These are phyloP conservation scores for Cordilura impudica DNA, from an alignment of 2,888 invertebrate species.

Conservation along the genomic window DNA sequence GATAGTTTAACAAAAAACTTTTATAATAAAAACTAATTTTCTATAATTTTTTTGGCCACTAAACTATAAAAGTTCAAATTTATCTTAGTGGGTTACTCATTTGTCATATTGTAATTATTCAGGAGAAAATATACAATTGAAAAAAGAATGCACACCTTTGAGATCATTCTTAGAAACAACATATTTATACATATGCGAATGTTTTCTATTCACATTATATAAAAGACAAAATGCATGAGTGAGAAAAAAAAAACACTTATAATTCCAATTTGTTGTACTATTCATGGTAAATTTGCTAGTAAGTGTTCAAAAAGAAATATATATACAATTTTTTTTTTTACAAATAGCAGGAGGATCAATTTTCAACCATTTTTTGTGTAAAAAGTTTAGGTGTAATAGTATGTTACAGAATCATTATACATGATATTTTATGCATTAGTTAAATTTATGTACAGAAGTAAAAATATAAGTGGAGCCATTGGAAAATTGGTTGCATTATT, in stretches of 20 bases:
- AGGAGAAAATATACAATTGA: too few species aligned
- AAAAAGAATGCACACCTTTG: not conserved
- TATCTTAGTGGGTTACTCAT: too few species aligned
- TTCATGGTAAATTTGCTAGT: constrained; percentile 67
- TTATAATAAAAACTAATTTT: too few species aligned
- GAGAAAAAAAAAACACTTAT: constrained; percentile 62
- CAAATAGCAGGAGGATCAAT: not conserved
- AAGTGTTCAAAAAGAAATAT: constrained; percentile 22
- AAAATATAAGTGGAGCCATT: too few species aligned
- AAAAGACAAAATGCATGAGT: not conserved
- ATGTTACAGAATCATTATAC: not conserved
- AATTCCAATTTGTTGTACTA: constrained; percentile 68
- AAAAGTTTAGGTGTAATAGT: constrained; percentile 2
- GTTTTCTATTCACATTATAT: not conserved
- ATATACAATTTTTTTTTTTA: too few species aligned
- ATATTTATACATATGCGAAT: constrained; percentile 16
- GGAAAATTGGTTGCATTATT: too few species aligned
- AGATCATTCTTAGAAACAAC: not conserved
- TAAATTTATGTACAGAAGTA: not conserved
- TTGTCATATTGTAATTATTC: too few species aligned
- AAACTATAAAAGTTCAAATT: too few species aligned
- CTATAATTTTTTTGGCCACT: too few species aligned
- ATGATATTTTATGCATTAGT: constrained; percentile 10
- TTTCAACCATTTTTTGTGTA: constrained; percentile 25
- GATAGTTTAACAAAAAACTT: too few species aligned